Percentiles rank a stretch among this genome's conserved stretches.
Evolutionary conservation across 2,888 invertebrate genomes (phyloP).

Genomic region (Lasioglossum pauxillum): DNA sequence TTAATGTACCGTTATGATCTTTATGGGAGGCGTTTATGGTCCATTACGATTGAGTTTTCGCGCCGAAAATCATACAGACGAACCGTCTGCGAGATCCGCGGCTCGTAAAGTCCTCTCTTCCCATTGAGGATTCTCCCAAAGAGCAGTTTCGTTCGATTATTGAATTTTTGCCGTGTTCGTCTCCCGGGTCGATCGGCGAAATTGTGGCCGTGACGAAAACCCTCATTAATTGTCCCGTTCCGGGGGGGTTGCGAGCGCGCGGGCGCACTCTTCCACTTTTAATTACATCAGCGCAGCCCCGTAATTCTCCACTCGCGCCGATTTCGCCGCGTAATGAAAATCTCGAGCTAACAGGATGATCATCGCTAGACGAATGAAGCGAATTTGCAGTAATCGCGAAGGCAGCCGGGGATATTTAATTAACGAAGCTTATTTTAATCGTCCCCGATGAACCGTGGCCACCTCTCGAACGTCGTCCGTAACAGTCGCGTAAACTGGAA

Average conservation of each 20-base stretch:
- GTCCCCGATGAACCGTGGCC: slow-evolving; percentile 74
- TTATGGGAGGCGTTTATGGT: slow-evolving; percentile 78
- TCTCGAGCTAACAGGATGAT: slow-evolving; percentile 52
- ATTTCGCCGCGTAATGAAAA: slow-evolving; percentile 41
- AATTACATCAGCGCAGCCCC: slow-evolving; percentile 39
- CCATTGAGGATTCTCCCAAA: slow-evolving; percentile 15
- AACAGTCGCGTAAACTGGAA: slow-evolving; percentile 72
- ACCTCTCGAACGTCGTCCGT: slow-evolving; percentile 48
- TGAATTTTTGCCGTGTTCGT: not conserved
- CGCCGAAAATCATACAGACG: slow-evolving; percentile 60
- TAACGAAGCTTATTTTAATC: slow-evolving; percentile 79
- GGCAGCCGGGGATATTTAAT: slow-evolving; percentile 66
- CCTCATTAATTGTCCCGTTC: slow-evolving; percentile 8
- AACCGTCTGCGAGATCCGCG: slow-evolving; percentile 6
- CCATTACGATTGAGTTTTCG: slow-evolving; percentile 80
- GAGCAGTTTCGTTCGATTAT: not conserved
- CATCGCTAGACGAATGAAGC: slow-evolving; percentile 54
- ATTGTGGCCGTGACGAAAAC: not conserved
- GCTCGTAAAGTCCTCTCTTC: slow-evolving; percentile 39
- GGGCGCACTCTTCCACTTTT: slow-evolving; percentile 27
- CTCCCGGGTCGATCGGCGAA: not conserved
- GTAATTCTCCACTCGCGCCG: slow-evolving; percentile 35
- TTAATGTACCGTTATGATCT: slow-evolving; percentile 84
- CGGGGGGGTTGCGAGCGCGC: not conserved
- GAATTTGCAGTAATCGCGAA: slow-evolving; percentile 53